Base-by-base conservation (phyloP, 2,797 vertebrate species). In the Rallus crepitans region DNA sequence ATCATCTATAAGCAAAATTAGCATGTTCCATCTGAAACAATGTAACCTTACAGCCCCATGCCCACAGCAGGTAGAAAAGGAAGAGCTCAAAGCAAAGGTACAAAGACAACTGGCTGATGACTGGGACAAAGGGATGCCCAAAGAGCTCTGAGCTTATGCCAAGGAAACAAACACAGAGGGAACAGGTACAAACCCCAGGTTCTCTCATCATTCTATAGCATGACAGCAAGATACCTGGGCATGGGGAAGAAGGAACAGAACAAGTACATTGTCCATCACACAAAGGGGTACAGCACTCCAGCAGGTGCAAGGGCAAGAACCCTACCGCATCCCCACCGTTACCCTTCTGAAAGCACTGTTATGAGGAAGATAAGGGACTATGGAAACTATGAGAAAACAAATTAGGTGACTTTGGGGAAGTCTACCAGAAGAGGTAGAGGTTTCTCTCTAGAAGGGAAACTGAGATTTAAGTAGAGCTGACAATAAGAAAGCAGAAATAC, bases 241-340 rank as follows among this genome's bases (percentile, higher is more conserved):
- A 64, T 2, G 5, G 3, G 35, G 37, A 80, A 8, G 68, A 92
- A 52, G 57, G 15, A 70, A 78, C 0, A 0, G 42, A 45, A 45
- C 42, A 45, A 45, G 42, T 45, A 45, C 42, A 45, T 45, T 45
- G 42, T 18, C 18, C 42, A 45, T 45, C 42, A 31, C 33, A 40
- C 10, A 50, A 83, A 69, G 2, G 23, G 24, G n/a, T 37, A 66
- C 15, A 47, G 52, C 39, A 76, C 56, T 55, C 48, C 30, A 39
- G 48, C 7, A 77, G 30, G 59, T 18, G 0, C 7, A 53, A 57
- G 11, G 45, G 33, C 56, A 81, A 52, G n/a, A 78, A 35, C 7
- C 4, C 1, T 25, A 13, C 9, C 69, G 90, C 64, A 55, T 35
- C 18, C 25, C 40, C 47, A 4, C 1, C 33, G 21, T 33, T 57